A percentile compares a stretch with the other conserved stretches of the same genome.
These are phyloP conservation scores for Acropternis orthonyx DNA, from an alignment of 2,797 vertebrate genomes.

Conservation along the genomic window DNA sequence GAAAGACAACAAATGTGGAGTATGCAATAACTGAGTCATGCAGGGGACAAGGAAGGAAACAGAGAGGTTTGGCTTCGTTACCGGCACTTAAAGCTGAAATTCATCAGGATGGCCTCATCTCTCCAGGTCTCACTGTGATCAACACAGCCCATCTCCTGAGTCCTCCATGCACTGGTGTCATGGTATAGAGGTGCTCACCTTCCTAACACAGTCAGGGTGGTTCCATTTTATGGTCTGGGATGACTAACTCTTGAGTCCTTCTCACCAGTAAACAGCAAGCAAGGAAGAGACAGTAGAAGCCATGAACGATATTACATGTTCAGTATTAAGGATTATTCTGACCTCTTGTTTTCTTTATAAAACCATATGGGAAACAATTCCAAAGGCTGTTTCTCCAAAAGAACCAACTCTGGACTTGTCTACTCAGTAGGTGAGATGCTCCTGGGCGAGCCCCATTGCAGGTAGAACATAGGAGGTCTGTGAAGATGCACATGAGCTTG, in stretches of 20 bases:
- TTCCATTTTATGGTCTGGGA: neutral
- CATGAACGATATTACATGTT: neutral
- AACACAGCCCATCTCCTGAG: neutral
- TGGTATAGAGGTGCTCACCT: neutral
- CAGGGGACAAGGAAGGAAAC: neutral
- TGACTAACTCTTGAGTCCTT: rapidly evolving
- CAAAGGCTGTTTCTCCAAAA: neutral
- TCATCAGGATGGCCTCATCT: neutral
- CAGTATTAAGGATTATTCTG: neutral
- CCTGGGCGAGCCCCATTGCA: neutral
- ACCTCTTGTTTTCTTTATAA: neutral
- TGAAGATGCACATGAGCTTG: neutral
- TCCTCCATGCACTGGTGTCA: neutral
- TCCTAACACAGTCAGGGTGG: neutral
- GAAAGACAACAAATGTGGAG: neutral
- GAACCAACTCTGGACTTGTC: neutral
- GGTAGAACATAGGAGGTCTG: neutral
- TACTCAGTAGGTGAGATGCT: neutral
- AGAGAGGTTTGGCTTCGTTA: neutral
- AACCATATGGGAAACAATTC: neutral
- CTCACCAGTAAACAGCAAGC: neutral
- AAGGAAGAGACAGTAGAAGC: neutral
- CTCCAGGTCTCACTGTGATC: neutral
- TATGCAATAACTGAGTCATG: neutral
- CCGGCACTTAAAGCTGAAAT: neutral